Percentiles rank a stretch among this genome's conserved stretches.
phyloP scores from a whole-genome alignment of 1,140 invertebrate genomes.

The Melipona quadrifasciata region DNA sequence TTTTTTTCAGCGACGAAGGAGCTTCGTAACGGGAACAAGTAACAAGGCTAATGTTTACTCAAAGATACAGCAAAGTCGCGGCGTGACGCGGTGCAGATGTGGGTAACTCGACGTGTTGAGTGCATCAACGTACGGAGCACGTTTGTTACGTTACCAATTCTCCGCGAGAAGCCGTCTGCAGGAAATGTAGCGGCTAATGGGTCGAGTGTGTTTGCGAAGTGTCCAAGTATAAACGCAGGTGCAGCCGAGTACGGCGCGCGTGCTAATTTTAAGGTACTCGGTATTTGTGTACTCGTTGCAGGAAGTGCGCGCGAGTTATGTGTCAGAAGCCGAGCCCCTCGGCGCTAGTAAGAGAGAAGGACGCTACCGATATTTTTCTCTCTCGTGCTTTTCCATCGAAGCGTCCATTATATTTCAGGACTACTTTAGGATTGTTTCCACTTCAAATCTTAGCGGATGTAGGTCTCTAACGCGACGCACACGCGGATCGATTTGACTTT shows the following conservation, averaged over 20 bases:
- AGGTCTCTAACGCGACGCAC: no score
- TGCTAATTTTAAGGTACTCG: conserved; percentile 43
- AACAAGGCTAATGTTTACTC: conserved; percentile 35
- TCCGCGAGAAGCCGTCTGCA: conserved; percentile 11
- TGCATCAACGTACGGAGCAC: conserved; percentile 12
- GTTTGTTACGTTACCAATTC: conserved; percentile 59
- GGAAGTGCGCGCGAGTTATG: conserved; percentile 27
- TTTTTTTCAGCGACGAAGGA: neutral
- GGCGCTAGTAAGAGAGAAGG: neutral
- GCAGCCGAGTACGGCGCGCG: conserved; percentile 10
- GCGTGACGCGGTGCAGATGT: neutral
- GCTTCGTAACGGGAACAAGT: neutral
- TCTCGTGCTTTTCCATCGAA: neutral
- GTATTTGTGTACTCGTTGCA: conserved; percentile 26
- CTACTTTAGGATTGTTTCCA: no score
- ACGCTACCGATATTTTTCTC: conserved; percentile 18
- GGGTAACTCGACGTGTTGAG: neutral
- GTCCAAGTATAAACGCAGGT: conserved; percentile 55
- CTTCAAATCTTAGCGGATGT: no score
- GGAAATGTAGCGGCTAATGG: conserved; percentile 62
- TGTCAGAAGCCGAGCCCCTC: neutral
- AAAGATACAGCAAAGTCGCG: neutral
- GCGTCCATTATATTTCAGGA: neutral
- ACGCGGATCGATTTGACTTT: no score
- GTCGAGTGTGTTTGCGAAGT: conserved; percentile 60